Evolutionary conservation across 2,888 invertebrate species (phyloP), one percentile per base, ranked within the genome.

Genomic region (Diaphora mendica): DNA sequence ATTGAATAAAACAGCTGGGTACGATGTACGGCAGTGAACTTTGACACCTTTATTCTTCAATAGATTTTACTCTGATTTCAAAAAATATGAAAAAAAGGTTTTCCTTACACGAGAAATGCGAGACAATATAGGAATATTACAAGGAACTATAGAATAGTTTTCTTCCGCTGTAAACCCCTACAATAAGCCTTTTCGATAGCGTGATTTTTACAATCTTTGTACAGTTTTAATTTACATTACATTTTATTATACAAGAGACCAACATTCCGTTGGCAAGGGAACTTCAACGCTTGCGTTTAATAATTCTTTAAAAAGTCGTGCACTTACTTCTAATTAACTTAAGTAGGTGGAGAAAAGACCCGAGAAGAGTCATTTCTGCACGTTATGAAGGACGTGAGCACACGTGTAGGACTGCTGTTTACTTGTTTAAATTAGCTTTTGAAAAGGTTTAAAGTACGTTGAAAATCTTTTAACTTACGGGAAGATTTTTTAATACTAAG

Each of bases 241-340:
- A 13, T 33, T 51, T 64, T 20, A 51, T 65, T 66, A 42, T 44
- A 69, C 62, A 51, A 51, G 74, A 51, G 66, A 70, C 67, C 48
- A 67, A 70, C 70, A 73, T 64, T 71, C 64, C 30, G 15, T 13
- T n/a, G 8, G 70, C 48, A 35, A 72, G 51, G 51, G 20, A 76
- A 71, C 72, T 72, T 72, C 67, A 70, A 73, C 72, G 72, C 68
- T 68, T 74, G 39, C 77, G 75, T 88, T 87, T 86, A 87, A 88
- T 89, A 89, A 86, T 86, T 87, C 80, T 77, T 88, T 84, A 83
- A 88, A 87, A 89, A 88, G 82, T 83, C 83, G 70, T 71, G 81
- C 79, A 79, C 82, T 82, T 85, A 88, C 87, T 87, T 91, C 91
- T 93, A 93, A 93, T 93, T 93, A 93, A 92, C 90, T 91, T 76